Conservation (phyloP, 1,140 invertebrate species). For the Ceratina japonica region DNA sequence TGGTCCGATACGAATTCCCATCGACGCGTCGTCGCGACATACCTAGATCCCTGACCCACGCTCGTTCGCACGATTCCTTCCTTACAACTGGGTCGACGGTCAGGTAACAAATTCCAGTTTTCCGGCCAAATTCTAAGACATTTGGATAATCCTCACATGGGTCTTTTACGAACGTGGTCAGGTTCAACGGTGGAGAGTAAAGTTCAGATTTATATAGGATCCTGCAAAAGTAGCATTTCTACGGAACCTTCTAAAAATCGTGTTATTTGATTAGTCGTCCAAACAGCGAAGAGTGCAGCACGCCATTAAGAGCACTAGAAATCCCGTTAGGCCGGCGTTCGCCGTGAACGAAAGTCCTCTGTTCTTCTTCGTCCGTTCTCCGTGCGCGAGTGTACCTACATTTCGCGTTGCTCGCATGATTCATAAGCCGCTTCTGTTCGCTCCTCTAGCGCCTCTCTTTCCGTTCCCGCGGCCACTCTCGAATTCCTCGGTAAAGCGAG, state of each 20-base stretch:
- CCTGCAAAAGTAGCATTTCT: neutral
- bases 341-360: conserved; percentile 9
- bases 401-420: conserved; percentile 40
- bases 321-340: conserved; percentile 19
- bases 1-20: conserved; percentile 6
- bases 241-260: neutral
- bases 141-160: no score
- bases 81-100: no score
- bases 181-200: no score
- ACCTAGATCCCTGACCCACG: no score
- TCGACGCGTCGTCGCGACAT: neutral
- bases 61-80: no score
- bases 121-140: no score
- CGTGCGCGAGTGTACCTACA: neutral
- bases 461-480: conserved; percentile 13
- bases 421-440: conserved; percentile 44
- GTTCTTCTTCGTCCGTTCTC: neutral
- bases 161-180: no score
- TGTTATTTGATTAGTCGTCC: neutral
- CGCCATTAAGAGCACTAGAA: conserved; percentile 7
- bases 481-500: conserved; percentile 52
- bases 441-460: conserved; percentile 26
- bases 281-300: no score
- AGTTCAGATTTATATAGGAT: no score
- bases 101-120: no score